Evolutionary conservation across 2,113 vertebrate species (phyloP).

Genomic region (Ochotona curzoniae): DNA sequence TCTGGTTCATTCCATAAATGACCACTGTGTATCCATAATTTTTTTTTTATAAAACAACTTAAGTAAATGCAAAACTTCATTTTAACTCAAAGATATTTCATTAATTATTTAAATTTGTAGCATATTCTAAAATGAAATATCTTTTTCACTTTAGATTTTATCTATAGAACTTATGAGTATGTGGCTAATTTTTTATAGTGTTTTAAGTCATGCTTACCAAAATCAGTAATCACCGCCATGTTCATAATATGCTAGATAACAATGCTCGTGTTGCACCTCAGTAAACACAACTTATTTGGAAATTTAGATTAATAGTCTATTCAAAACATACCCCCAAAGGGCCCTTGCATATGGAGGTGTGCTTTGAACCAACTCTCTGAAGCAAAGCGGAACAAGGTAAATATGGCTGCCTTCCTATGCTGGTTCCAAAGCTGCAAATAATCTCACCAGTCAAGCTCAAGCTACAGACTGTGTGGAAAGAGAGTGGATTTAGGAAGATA

Average conservation of each 20-base stretch:
- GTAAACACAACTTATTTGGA: not conserved
- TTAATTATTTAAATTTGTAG: slow-evolving; percentile 23
- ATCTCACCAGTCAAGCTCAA: not conserved
- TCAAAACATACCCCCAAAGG: not conserved
- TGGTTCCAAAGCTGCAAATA: not conserved
- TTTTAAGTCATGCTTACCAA: not conserved
- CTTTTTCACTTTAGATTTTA: too few species aligned
- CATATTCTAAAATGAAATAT: not conserved
- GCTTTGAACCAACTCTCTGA: not conserved
- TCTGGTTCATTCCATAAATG: too few species aligned
- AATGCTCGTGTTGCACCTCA: not conserved
- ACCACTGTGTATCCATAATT: too few species aligned
- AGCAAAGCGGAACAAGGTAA: not conserved
- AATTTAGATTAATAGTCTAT: not conserved
- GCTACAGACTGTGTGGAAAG: not conserved
- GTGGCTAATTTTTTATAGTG: not conserved
- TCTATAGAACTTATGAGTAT: not conserved
- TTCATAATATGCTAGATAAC: slow-evolving; percentile 20
- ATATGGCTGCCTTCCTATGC: not conserved
- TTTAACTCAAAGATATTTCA: not conserved
- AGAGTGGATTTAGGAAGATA: not conserved
- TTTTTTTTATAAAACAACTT: slow-evolving; percentile 15
- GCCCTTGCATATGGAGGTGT: not conserved
- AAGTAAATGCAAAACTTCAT: slow-evolving; percentile 18
- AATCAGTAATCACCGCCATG: not conserved